Base-by-base conservation (phyloP, 2,888 invertebrate genomes). In the Parapristionchus giblindavisi region DNA sequence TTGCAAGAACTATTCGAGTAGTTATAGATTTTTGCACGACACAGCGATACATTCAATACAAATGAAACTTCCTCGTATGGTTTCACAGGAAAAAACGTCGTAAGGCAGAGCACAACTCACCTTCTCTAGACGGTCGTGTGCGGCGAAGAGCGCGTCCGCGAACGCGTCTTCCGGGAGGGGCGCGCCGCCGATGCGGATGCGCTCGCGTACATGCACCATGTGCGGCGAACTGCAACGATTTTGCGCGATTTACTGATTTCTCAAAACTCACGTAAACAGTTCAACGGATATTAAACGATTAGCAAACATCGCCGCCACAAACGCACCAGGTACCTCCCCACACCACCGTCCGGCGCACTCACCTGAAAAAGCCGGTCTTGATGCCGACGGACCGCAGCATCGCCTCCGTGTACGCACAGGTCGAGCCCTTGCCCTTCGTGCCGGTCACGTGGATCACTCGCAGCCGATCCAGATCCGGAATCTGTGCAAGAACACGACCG, bases 401-500 rank as follows among this genome's bases (percentile, higher is more conserved):
- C 0, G 93, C 92, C 89, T 99, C 99, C 80, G 93, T 92, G 89
- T 94, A 93, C 0, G 96, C 95, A 88, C 96, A 96, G 0, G 96
- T 96, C 27, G 96, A 95, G 2, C 92, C 91, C 92, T 99, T 99
- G 71, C 98, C 99, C 90, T 99, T 99, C 1, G 98, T 98, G 14
- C 99, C 99, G 77, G 95, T 92, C 6, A 99, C 93, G 90, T 99
- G 99, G 86, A 99, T 95, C 56, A 96, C 92, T 73, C 94, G 93
- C 63, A 88, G 75, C 3, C 66, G 29, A 70, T 87, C 81, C 27
- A 87, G 70, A n/a, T 84, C 68, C 51, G 11, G 51, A 3, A 52
- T 21, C 68, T 68, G 29, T 2, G 4, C 21, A n/a, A 43, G 24
- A 34, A 3, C 51, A n/a, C n/a, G n/a, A n/a, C n/a, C n/a, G n/a